Evolutionary conservation across 2,113 vertebrate genomes (phyloP), one percentile per base, ranked within the genome.

Genomic region (Nesoenas mayeri): DNA sequence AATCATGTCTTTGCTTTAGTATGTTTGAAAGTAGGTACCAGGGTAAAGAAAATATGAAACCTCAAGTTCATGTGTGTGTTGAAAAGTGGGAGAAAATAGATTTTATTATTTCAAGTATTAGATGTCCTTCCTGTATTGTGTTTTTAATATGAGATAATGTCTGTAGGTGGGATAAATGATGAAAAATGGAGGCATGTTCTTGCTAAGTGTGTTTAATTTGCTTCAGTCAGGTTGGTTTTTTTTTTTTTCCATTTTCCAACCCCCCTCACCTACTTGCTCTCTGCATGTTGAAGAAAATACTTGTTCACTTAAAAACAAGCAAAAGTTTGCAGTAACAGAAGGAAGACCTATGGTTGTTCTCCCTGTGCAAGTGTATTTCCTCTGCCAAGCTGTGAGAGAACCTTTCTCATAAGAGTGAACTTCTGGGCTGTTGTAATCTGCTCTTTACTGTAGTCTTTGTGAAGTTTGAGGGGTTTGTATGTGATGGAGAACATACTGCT

Each of bases 101-200:
- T 70, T 71, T 72, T 69, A 28, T 86, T 92, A 24, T 84, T 79
- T 75, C 25, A 10, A 62, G 31, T 89, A 84, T 90, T 74, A 57
- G 26, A 4, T 83, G 36, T 79, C 61, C 32, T 38, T 78, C 13
- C 17, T 72, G 22, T 36, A 34, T 82, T 88, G 26, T 79, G 60
- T 65, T 89, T 86, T 93, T 91, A 47, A 25, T 64, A 50, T 32
- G 32, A 88, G 48, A 50, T 74, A 73, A 70, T 66, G 60, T 62
- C 88, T 87, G 69, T 91, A 69, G 88, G 81, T 93, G 85, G 94
- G 36, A 69, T 74, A 65, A 92, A 61, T 50, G 19, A 60, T 84
- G 42, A 92, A 75, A 91, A 90, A 91, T 34, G 15, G 34, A 66
- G 73, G 47, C 54, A n/a, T 81, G 57, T 69, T 83, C 44, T 65